A percentile compares a stretch with the other conserved stretches of the same genome.
phyloP scores from a whole-genome alignment of 2,113 vertebrate species.

The Quiscalus mexicanus region DNA sequence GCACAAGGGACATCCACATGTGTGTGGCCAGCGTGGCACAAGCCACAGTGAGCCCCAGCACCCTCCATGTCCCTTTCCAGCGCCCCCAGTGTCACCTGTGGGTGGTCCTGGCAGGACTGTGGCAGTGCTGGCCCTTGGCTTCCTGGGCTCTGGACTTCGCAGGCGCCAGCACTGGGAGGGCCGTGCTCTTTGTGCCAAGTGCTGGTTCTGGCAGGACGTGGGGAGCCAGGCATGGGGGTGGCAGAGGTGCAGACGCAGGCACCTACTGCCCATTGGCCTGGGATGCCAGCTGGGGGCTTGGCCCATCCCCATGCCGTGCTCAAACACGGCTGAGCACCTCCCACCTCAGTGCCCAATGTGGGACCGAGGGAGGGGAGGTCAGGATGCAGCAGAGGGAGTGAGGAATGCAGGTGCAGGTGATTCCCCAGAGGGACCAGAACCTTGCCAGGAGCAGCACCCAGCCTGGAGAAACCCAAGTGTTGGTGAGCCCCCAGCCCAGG shows the following conservation, averaged over 20 bases:
- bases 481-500: not conserved
- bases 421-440: not conserved
- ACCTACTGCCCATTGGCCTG: not conserved
- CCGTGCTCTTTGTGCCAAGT: rapidly evolving
- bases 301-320: rapidly evolving
- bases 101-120: not conserved
- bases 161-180: rapidly evolving
- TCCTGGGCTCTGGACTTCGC: rapidly evolving
- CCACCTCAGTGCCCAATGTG: rapidly evolving
- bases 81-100: not conserved
- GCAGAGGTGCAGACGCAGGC: not conserved
- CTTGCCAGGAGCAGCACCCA: not conserved
- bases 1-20: not conserved
- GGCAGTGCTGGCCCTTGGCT: not conserved
- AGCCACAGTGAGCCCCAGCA: not conserved
- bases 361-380: rapidly evolving
- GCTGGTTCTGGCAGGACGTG: rapidly evolving
- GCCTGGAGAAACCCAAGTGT: not conserved
- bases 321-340: not conserved
- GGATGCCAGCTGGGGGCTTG: not conserved
- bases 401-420: not conserved
- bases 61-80: rapidly evolving
- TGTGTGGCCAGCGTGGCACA: rapidly evolving
- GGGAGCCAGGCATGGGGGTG: not conserved
- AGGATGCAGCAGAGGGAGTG: not conserved